Base-by-base conservation (phyloP, 1,140 invertebrate genomes). In the Heliothis virescens region DNA sequence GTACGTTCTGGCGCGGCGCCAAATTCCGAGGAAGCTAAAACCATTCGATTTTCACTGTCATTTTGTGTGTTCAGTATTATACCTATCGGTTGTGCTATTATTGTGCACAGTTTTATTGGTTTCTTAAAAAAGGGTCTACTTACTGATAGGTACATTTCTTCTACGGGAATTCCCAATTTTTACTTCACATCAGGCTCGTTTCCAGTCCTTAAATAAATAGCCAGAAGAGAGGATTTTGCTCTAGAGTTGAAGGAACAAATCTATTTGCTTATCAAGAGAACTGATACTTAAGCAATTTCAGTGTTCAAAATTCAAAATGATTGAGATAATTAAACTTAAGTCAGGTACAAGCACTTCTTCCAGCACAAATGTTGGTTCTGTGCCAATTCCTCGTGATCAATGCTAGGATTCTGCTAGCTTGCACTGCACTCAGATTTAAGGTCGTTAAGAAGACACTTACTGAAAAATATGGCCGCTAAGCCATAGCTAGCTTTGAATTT, bases 401-500 rank as follows among this genome's bases (percentile, higher is more conserved):
- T 71, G 67, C 48, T 41, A 18, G 48, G 18, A 26, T 53, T 26
- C 15, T 21, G 67, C 48, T 29, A 53, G 67, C 48, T 71, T 71
- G 48, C 48, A 52, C 67, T 53, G 12, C 16, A 29, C 67, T 71
- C n/a, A 52, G 67, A 71, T 71, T 71, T 71, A 71, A 71, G 48
- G 67, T 52, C 67, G 67, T 71, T 71, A 53, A 26, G 21, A 52
- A 9, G 67, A 53, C 65, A 69, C 12, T 69, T 26, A 69, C 16
- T 15, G 67, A 53, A 71, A 71, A 71, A 71, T 71, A 71, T 71
- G 67, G 67, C 41, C 48, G 62, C 65, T 69, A 52, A 52, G 15
- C n/a, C n/a, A n/a, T n/a, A n/a, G n/a, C n/a, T n/a, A n/a, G n/a
- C 67, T 29, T 53, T 29, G 67, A 52, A 53, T 71, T 71, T 71